These are phyloP conservation scores for Athripsodes cinereus DNA, from an alignment of 2,888 invertebrate species.

Conservation along the genomic window DNA sequence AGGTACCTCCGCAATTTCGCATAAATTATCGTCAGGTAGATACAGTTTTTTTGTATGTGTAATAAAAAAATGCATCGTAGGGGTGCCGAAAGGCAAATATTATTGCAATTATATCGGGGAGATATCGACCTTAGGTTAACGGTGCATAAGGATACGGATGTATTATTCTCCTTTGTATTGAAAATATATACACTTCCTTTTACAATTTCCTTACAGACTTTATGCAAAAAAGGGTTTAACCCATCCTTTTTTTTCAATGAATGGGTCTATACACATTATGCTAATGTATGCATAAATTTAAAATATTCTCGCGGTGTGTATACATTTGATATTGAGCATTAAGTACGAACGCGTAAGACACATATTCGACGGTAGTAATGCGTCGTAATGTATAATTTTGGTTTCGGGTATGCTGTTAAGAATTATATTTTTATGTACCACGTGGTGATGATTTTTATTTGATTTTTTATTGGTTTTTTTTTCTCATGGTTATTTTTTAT, in stretches of 20 bases:
- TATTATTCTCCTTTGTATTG: constrained; percentile 16
- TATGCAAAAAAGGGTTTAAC: constrained; percentile 53
- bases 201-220: constrained; percentile 45
- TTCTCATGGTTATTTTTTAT: constrained; percentile 28
- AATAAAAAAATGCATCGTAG: constrained; percentile 21
- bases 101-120: constrained; percentile 18
- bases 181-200: constrained; percentile 23
- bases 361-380: neutral
- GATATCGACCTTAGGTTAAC: constrained; percentile 19
- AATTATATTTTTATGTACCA: neutral
- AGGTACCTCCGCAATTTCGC: constrained; percentile 54
- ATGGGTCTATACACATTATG: constrained; percentile 54
- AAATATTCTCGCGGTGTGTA: constrained; percentile 33
- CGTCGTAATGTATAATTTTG: constrained; percentile 11
- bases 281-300: constrained; percentile 54
- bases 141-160: constrained; percentile 21
- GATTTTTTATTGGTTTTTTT: constrained; percentile 24
- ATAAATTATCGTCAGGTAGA: constrained; percentile 56
- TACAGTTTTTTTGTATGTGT: constrained; percentile 34
- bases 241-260: constrained; percentile 56
- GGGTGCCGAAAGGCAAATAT: constrained; percentile 26
- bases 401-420: neutral
- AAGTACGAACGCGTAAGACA: neutral
- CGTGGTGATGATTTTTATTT: constrained; percentile 19
- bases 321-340: constrained; percentile 10